Evolutionary conservation across 1,140 invertebrate genomes (phyloP).

Genomic region (Caerostris darwini): DNA sequence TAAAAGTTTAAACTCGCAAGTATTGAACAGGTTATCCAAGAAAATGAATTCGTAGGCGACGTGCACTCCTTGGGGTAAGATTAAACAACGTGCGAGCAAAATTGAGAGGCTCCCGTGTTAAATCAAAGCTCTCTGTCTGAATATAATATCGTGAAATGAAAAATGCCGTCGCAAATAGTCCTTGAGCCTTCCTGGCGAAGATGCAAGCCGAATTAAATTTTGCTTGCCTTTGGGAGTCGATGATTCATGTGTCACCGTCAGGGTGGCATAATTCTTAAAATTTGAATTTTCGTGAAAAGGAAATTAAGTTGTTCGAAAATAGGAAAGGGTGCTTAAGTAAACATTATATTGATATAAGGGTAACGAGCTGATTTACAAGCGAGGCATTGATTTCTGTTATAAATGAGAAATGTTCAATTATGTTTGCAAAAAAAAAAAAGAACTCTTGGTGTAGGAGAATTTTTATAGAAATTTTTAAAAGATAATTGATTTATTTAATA

Average conservation of each 20-base stretch:
- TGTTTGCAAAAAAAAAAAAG: no score
- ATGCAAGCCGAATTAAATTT: not conserved
- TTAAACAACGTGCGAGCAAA: not conserved
- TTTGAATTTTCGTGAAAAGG: not conserved
- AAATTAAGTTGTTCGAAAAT: not conserved
- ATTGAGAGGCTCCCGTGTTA: not conserved
- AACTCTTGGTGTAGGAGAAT: no score
- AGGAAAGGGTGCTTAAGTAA: not conserved
- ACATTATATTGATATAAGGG: not conserved
- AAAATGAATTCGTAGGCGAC: not conserved
- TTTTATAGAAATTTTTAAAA: no score
- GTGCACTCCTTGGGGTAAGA: not conserved
- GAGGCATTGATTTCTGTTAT: not conserved
- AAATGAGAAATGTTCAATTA: no score
- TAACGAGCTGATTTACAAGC: not conserved
- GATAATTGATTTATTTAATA: no score
- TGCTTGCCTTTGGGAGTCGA: not conserved
- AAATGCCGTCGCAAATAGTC: not conserved
- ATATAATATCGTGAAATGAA: not conserved
- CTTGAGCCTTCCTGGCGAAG: not conserved
- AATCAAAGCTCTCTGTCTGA: not conserved
- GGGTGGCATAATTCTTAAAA: conserved; percentile 10
- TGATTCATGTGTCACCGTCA: not conserved
- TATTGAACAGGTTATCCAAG: not conserved
- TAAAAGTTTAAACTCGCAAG: not conserved